Conservation (phyloP, 2,888 invertebrate genomes). For the Alsophila aescularia region DNA sequence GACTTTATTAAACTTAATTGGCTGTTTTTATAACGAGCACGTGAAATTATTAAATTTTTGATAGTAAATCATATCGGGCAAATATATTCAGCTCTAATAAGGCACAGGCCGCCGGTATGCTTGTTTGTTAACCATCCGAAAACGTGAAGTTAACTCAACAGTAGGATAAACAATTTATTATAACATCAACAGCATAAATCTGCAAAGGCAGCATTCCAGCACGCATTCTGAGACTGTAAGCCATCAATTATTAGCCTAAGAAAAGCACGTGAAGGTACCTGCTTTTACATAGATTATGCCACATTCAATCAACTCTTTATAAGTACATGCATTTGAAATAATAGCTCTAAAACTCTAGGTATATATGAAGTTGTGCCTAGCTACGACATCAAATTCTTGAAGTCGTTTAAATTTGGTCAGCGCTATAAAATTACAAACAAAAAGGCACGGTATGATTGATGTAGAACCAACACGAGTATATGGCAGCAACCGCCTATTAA, state of each 20-base stretch:
- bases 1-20: constrained; percentile 40
- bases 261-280: constrained; percentile 48
- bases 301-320: constrained; percentile 39
- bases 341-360: constrained; percentile 44
- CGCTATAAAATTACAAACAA: constrained; percentile 43
- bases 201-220: constrained; percentile 73
- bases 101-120: not conserved
- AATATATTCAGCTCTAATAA: constrained; percentile 9
- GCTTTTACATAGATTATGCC: too few species aligned
- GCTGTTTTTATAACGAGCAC: constrained; percentile 34
- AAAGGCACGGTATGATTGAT: constrained; percentile 53
- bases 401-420: too few species aligned
- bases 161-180: constrained; percentile 57
- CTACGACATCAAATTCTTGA: too few species aligned
- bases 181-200: constrained; percentile 65
- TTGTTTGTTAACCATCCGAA: constrained; percentile 7
- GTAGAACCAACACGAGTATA: constrained; percentile 38
- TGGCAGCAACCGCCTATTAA: constrained; percentile 50
- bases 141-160: constrained; percentile 33
- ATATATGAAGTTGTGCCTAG: too few species aligned
- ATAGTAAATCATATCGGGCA: constrained; percentile 12
- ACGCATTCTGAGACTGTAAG: constrained; percentile 65
- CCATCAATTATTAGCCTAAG: constrained; percentile 68
- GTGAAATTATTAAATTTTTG: constrained; percentile 20
- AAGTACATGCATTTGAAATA: constrained; percentile 44